These are phyloP conservation scores for Malacoctenus gilli DNA, from an alignment of 2,797 vertebrate species.

Conservation along the genomic window DNA sequence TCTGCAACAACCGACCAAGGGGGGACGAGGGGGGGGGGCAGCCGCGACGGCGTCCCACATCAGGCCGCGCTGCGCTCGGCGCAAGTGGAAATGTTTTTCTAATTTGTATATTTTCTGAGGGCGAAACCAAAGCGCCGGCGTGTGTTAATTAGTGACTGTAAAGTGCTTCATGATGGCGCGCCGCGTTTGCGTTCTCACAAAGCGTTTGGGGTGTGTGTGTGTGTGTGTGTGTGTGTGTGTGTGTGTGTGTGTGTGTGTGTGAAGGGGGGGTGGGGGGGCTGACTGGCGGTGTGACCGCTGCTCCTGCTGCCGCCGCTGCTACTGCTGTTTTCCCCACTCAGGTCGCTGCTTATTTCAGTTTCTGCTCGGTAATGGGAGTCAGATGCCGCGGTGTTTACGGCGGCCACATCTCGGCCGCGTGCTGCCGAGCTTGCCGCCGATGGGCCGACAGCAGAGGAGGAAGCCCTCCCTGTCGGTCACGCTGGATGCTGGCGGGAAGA, in stretches of 20 bases:
- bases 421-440: constrained; percentile 87
- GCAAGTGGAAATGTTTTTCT: constrained; percentile 80
- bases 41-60: constrained; percentile 49
- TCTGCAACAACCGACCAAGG: neutral
- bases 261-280: no score
- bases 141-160: constrained; percentile 78
- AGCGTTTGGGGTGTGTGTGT: constrained; percentile 49
- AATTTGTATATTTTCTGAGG: constrained; percentile 83
- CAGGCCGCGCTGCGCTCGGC: constrained; percentile 46
- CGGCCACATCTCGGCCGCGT: constrained; percentile 76
- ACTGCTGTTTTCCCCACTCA: constrained; percentile 77
- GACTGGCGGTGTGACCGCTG: constrained; percentile 64
- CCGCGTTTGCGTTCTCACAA: constrained; percentile 76
- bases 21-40: no score
- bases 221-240: no score
- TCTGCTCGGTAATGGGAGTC: constrained; percentile 91
- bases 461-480: constrained; percentile 75
- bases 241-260: no score
- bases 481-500: no score
- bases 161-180: constrained; percentile 80
- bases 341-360: constrained; percentile 87
- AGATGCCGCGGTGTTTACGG: constrained; percentile 90
- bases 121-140: constrained; percentile 67
- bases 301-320: constrained; percentile 83
- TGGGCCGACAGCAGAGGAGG: constrained; percentile 78